Evolutionary conservation across 2,888 invertebrate genomes (phyloP).

Genomic region (Phorcus lineatus): DNA sequence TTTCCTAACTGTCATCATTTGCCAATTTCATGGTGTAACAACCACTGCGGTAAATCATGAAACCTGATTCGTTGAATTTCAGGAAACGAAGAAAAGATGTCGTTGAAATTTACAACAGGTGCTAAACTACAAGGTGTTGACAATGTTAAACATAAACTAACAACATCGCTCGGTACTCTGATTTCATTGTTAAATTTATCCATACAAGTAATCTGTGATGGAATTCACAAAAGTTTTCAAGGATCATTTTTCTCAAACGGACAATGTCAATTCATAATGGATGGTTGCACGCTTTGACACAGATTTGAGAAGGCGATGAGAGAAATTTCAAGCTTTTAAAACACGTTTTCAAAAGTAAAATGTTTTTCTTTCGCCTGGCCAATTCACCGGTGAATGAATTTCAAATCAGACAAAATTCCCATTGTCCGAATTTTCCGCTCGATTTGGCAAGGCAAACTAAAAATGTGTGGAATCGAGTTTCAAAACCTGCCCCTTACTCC

Average conservation of each 20-base stretch:
- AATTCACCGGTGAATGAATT: slow-evolving; percentile 18
- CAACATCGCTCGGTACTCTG: not conserved
- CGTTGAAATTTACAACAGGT: slow-evolving; percentile 14
- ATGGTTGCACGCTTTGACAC: not conserved
- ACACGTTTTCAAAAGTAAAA: slow-evolving; percentile 26
- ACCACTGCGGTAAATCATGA: too few species aligned
- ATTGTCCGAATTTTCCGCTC: slow-evolving; percentile 5
- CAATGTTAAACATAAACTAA: not conserved
- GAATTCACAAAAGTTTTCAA: slow-evolving; percentile 9
- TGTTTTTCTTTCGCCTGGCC: slow-evolving; percentile 22
- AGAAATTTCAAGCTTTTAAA: slow-evolving; percentile 8
- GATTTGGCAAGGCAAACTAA: slow-evolving; percentile 18
- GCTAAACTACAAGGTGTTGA: not conserved
- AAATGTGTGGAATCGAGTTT: not conserved
- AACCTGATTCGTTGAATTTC: too few species aligned
- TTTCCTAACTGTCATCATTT: not conserved
- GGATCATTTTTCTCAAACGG: slow-evolving; percentile 18
- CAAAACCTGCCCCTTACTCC: not conserved
- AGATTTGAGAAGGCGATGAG: not conserved
- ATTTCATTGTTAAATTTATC: not conserved
- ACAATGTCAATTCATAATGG: slow-evolving; percentile 22
- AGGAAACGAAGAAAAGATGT: not conserved
- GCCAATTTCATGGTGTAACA: not conserved
- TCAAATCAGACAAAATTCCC: not conserved
- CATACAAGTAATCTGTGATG: not conserved